phyloP scores from a whole-genome alignment of 92 coral and sea anemone species.

The Nematostella vectensis region DNA sequence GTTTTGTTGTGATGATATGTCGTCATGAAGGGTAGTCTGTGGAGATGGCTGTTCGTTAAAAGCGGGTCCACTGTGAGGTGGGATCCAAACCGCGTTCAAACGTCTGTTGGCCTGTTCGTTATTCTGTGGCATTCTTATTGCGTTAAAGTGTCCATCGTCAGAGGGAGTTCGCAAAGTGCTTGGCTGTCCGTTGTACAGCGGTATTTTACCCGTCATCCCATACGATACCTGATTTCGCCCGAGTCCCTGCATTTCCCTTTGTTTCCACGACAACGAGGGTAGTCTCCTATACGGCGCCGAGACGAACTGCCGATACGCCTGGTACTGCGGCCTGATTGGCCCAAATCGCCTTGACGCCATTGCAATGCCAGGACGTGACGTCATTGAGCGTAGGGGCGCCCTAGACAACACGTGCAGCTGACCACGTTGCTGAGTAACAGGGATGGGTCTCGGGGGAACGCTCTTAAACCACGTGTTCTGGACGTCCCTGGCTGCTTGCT shows the following conservation, averaged over 20 bases:
- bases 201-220: background rate
- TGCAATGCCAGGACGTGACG: background rate
- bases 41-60: too few species aligned
- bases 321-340: background rate
- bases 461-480: constrained; percentile 9
- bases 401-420: background rate
- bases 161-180: background rate
- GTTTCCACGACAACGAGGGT: background rate
- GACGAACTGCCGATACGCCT: background rate
- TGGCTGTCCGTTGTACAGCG: background rate
- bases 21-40: too few species aligned
- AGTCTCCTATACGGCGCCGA: background rate
- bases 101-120: too few species aligned
- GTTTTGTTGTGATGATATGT: too few species aligned
- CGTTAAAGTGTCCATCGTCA: background rate
- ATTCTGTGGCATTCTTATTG: background rate
- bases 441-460: constrained; percentile 1
- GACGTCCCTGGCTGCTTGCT: constrained; percentile 5
- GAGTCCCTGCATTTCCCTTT: background rate
- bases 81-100: too few species aligned
- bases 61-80: too few species aligned
- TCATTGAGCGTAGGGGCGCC: background rate
- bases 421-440: background rate
- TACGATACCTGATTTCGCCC: constrained; percentile 1
- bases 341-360: background rate